A percentile compares a stretch with the other conserved stretches of the same genome.
phyloP scores from a whole-genome alignment of 2,113 vertebrate species.

The Xyrauchen texanus region DNA sequence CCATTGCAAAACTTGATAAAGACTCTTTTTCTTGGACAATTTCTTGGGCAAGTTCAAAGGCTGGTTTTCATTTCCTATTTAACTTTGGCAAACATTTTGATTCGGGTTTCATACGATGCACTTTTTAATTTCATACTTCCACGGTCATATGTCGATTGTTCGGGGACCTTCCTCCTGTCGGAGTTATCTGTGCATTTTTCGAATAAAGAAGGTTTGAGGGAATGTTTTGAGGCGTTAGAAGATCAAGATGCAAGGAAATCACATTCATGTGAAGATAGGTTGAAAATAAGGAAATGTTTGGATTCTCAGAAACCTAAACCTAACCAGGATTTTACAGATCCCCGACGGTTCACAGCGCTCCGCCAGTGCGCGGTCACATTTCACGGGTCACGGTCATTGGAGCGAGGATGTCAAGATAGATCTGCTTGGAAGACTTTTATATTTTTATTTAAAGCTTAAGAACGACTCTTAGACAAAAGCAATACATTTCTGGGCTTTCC shows the following conservation, averaged over 20 bases:
- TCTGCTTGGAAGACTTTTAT: conserved; percentile 20
- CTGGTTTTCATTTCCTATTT: conserved; percentile 15
- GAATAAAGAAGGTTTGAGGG: background rate
- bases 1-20: conserved; percentile 49
- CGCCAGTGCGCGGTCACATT: conserved; percentile 49
- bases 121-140: conserved; percentile 44
- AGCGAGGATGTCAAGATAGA: conserved; percentile 57
- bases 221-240: background rate
- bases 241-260: conserved; percentile 27
- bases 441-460: conserved; percentile 17
- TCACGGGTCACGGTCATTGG: conserved; percentile 67
- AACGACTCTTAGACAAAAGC: background rate
- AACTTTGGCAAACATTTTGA: conserved; percentile 33
- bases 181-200: conserved; percentile 26
- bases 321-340: conserved; percentile 30
- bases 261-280: conserved; percentile 4
- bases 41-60: conserved; percentile 1
- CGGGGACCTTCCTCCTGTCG: conserved; percentile 24
- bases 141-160: conserved; percentile 32
- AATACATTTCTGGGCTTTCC: background rate
- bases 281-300: conserved; percentile 14
- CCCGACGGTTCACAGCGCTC: conserved; percentile 50
- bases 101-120: conserved; percentile 62
- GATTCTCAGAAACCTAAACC: conserved; percentile 5
- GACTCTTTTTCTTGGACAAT: conserved; percentile 31